Conservation (phyloP, 2,888 invertebrate genomes). For the Dysmachus trigonus region DNA sequence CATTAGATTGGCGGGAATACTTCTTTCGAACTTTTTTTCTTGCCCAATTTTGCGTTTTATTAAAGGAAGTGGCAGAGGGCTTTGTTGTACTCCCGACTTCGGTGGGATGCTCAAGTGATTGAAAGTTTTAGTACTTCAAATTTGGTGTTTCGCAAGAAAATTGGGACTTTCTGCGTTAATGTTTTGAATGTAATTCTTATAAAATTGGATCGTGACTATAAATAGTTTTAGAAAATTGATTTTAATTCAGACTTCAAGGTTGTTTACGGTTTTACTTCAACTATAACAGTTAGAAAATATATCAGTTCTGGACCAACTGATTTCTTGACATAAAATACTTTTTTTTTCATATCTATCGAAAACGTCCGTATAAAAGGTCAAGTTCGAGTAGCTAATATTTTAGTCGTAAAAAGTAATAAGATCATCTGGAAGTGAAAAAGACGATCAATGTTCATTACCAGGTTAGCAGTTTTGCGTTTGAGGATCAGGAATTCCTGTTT, state of each 20-base stretch:
- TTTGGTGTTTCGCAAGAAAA: not conserved
- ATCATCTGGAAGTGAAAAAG: too few relatives aligned
- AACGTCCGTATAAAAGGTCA: too few relatives aligned
- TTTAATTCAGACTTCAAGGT: not conserved
- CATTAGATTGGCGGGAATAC: slow-evolving; percentile 29
- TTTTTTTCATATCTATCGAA: too few relatives aligned
- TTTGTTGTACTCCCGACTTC: not conserved
- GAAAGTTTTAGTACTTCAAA: not conserved
- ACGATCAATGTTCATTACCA: too few relatives aligned
- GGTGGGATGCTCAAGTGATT: not conserved
- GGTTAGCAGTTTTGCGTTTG: too few relatives aligned
- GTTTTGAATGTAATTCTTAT: not conserved
- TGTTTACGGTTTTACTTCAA: too few relatives aligned
- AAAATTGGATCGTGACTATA: not conserved
- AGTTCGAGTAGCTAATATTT: not conserved
- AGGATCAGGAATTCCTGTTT: too few relatives aligned
- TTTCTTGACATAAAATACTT: too few relatives aligned
- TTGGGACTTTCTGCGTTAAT: not conserved
- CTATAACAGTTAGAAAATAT: too few relatives aligned
- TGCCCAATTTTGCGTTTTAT: not conserved
- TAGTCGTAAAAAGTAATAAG: too few relatives aligned
- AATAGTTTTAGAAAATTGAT: not conserved
- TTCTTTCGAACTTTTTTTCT: not conserved
- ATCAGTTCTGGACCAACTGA: too few relatives aligned
- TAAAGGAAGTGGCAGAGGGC: not conserved